Base-by-base conservation (phyloP, 1,140 invertebrate species). In the Ganaspis sp. region DNA sequence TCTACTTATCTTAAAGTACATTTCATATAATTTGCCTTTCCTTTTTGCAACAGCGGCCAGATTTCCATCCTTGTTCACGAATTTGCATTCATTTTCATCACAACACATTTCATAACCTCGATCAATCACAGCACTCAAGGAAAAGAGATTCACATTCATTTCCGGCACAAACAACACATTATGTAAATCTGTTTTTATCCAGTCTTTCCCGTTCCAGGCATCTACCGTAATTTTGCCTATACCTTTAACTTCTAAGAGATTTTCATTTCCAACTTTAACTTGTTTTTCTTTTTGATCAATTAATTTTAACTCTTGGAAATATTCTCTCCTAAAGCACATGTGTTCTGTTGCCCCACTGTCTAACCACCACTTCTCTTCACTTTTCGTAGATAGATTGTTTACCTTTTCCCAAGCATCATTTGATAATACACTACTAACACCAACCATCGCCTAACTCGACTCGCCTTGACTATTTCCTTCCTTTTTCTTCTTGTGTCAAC, bases 71-170 rank as follows among this genome's bases (percentile, higher is more conserved):
- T 4, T 9, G 37, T 74, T 77, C 5, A 71, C 29, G 5, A 82
- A 17, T 26, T 58, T 64, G 19, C 76, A 78, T 5, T 9, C 26
- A 9, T 17, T 53, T 11, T 71, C 71, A 37, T 86, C 78, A 73
- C 84, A 86, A 84, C 76, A 15, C 19, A 85, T 71, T 8, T 69
- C 72, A 9, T 82, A 85, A 38, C 87, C 89, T 80, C 83, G 85
- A 29, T 87, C 84, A 4, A 88, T 69, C 1, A 79, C 86, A 15
- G 80, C 29, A n/a, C 84, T 85, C 9, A 87, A 77, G 6, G 90
- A 91, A 49, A 91, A 89, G n/a, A 91, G 72, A 75, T 91, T 91
- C 17, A 72, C 85, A 45, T 85, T 83, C 9, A 92, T 70, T 34
- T 90, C 84, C 0, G 90, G 88, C 29, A 90, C 85, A 76, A 80